Evolutionary conservation across 2,888 invertebrate species (phyloP).

Genomic region (Caenorhabditis wallacei): DNA sequence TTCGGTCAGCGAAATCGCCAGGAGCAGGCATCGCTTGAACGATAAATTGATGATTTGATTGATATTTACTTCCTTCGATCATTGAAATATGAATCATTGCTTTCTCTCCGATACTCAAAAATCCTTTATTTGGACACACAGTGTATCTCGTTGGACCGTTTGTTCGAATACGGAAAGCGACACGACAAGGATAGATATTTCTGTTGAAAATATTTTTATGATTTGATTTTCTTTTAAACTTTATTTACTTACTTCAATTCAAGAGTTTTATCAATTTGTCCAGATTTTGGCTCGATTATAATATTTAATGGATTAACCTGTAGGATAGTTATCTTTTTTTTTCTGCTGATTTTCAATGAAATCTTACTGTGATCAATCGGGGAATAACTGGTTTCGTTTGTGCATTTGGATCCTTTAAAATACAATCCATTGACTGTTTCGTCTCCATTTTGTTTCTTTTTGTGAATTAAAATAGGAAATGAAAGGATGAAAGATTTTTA

Average conservation of each 20-base stretch:
- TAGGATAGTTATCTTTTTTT: background rate
- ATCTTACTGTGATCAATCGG: slow-evolving; percentile 31
- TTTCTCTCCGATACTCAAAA: slow-evolving; percentile 56
- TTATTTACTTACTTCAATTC: slow-evolving; percentile 50
- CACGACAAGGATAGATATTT: slow-evolving; percentile 62
- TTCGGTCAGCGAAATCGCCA: slow-evolving; percentile 49
- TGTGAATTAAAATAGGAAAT: slow-evolving; percentile 6
- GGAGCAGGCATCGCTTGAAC: slow-evolving; percentile 66
- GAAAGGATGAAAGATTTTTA: background rate
- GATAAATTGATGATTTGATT: slow-evolving; percentile 59
- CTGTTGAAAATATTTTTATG: slow-evolving; percentile 20
- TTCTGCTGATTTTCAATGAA: background rate
- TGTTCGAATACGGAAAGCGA: slow-evolving; percentile 56
- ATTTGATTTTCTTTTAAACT: background rate
- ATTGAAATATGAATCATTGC: slow-evolving; percentile 36
- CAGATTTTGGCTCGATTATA: slow-evolving; percentile 42
- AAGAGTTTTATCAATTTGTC: slow-evolving; percentile 44
- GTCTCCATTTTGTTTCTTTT: slow-evolving; percentile 46
- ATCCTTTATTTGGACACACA: slow-evolving; percentile 56
- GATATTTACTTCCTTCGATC: slow-evolving; percentile 52
- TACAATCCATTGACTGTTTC: slow-evolving; percentile 56
- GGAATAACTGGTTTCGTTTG: slow-evolving; percentile 31
- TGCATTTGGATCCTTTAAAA: slow-evolving; percentile 31
- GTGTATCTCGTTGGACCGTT: slow-evolving; percentile 61
- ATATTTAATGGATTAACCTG: slow-evolving; percentile 61